These are phyloP conservation scores for Clarias gariepinus DNA, from an alignment of 2,113 vertebrate genomes.

Conservation along the genomic window DNA sequence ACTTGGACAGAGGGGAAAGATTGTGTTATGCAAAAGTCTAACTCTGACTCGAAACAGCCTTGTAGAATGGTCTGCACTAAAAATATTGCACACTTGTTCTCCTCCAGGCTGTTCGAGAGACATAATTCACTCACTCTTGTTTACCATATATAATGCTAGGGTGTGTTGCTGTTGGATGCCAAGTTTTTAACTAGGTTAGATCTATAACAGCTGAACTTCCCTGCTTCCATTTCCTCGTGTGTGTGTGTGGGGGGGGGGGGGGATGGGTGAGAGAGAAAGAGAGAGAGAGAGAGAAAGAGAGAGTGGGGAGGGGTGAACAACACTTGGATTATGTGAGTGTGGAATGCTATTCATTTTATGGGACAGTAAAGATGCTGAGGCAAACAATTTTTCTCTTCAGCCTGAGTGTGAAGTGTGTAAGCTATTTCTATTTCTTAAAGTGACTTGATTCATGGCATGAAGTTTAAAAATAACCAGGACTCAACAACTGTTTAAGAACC, in stretches of 20 bases:
- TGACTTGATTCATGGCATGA: constrained; percentile 57
- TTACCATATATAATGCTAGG: constrained; percentile 63
- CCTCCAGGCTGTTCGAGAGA: constrained; percentile 44
- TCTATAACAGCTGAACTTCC: constrained; percentile 69
- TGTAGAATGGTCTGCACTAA: constrained; percentile 55
- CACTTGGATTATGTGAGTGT: constrained; percentile 58
- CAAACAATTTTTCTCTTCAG: constrained; percentile 37
- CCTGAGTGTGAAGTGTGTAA: constrained; percentile 58
- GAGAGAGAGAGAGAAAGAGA: constrained; percentile 1
- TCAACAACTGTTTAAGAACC: constrained; percentile 62
- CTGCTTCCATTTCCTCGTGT: constrained; percentile 47
- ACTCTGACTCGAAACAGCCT: background rate
- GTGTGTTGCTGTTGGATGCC: constrained; percentile 59
- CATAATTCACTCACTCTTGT: constrained; percentile 51
- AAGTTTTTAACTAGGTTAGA: constrained; percentile 65
- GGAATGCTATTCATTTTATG: constrained; percentile 59
- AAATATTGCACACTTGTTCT: constrained; percentile 62
- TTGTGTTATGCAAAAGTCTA: background rate
- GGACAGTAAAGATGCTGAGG: constrained; percentile 67
- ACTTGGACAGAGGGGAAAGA: background rate
- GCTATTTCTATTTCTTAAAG: constrained; percentile 47
- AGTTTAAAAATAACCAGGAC: constrained; percentile 69
- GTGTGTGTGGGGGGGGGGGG: background rate
- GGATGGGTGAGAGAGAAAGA: background rate
- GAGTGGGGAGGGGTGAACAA: constrained; percentile 47